Evolutionary conservation across 1,140 invertebrate species (phyloP), one percentile per base, ranked within the genome.

Genomic region (Brachionus manjavacas): DNA sequence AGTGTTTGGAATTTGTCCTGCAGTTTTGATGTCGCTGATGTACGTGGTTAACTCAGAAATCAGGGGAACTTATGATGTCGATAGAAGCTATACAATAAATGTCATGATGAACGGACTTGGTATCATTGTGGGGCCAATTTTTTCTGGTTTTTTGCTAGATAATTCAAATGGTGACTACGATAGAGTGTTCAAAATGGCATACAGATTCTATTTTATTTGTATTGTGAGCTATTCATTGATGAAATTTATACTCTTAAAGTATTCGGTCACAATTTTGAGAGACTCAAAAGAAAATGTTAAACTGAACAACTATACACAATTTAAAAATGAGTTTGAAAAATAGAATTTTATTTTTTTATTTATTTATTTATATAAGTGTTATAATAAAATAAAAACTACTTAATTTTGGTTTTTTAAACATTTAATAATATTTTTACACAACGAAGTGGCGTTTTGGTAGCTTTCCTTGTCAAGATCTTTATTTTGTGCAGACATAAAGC

Each of bases 1-100:
- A 81, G 79, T 68, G 52, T 81, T 64, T 35, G 79, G 52, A 41
- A 68, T 68, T 7, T 81, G 79, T 81, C 79, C 79, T 1, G 79
- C 79, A 3, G 79, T 81, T 60, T 68, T 81, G 4, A 81, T 81
- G 79, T 81, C 79, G 23, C 35, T 81, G 43, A 81, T 81, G 79
- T 81, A 81, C 41, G 16, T 55, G 12, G 52, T 81, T 12, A 81
- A 81, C 41, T 28, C 79, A 64, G 79, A 81, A 81, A 68, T 81
- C n/a, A 43, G 35, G 11, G 79, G 79, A 16, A 43, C 49, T 23
- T 11, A 81, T 64, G 25, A 60, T 14, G 35, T 81, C 0, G 64
- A 81, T 39, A 43, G 31, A 28, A 60, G 31, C 35, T 81, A 81
- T 46, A 68, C 79, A 31, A 35, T 60, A 16, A 81, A 81, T 46